These are phyloP conservation scores for Agrenia bidenticulata DNA, from an alignment of 2,888 invertebrate genomes.

Conservation along the genomic window DNA sequence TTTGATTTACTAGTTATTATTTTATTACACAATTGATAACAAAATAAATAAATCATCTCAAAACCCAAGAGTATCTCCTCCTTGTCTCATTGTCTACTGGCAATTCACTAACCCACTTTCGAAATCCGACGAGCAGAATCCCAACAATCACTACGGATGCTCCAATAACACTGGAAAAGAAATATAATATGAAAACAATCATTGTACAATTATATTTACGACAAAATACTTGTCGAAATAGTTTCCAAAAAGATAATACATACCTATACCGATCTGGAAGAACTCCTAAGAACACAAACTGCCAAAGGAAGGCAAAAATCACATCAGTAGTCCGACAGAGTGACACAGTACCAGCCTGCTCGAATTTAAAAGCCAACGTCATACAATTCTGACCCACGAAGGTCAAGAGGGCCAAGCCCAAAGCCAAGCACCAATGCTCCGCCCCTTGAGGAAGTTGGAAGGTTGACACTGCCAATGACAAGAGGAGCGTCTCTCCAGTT, in stretches of 20 bases:
- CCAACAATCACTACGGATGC: constrained; percentile 41
- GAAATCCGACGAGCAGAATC: constrained; percentile 35
- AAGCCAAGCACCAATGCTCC: constrained; percentile 39
- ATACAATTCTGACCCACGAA: constrained; percentile 84
- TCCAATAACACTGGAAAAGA: constrained; percentile 43
- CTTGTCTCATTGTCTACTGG: constrained; percentile 25
- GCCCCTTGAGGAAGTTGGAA: constrained; percentile 33
- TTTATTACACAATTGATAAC: too few species aligned
- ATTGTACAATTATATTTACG: too few species aligned
- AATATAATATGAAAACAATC: too few species aligned
- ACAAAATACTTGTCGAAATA: too few species aligned
- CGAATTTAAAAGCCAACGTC: constrained; percentile 83
- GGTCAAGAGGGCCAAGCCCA: constrained; percentile 71
- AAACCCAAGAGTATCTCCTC: constrained; percentile 18
- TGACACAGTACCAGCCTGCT: constrained; percentile 88
- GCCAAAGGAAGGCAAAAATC: constrained; percentile 47
- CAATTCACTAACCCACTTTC: constrained; percentile 41
- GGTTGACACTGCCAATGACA: constrained; percentile 28
- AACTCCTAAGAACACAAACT: constrained; percentile 40
- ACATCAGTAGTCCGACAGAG: constrained; percentile 65
- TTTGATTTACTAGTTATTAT: too few species aligned
- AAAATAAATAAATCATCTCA: too few species aligned
- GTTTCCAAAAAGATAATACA: not conserved
- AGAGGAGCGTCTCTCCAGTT: constrained; percentile 33
- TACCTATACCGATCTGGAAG: constrained; percentile 45